Percentiles rank a stretch among this genome's conserved stretches.
phyloP scores from a whole-genome alignment of 1,140 invertebrate genomes.

The Calycopis cecrops region DNA sequence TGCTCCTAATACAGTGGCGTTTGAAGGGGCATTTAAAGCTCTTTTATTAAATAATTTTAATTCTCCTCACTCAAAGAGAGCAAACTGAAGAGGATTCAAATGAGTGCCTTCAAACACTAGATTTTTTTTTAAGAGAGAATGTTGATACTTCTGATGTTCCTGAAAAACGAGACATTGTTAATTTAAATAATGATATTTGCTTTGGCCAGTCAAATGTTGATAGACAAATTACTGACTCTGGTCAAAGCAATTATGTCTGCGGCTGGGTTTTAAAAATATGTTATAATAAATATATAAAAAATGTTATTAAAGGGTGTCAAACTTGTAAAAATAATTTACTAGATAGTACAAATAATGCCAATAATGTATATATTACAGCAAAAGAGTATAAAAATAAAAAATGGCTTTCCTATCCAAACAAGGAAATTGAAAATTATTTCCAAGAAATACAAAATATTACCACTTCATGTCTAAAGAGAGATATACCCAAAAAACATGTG shows the following conservation, averaged over 20 bases:
- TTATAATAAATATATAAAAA: conserved; percentile 17
- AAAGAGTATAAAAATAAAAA: conserved; percentile 29
- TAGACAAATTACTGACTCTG: conserved; percentile 15
- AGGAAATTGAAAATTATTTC: conserved; percentile 21
- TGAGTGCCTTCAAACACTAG: conserved; percentile 38
- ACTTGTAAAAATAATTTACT: conserved; percentile 16
- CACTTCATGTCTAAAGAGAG: conserved; percentile 21
- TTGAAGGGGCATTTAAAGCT: conserved; percentile 31
- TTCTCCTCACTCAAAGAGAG: conserved; percentile 17
- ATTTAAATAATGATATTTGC: conserved; percentile 4
- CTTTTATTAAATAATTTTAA: conserved; percentile 26
- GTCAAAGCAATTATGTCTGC: conserved; percentile 33
- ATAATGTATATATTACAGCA: conserved; percentile 21
- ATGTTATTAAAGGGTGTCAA: conserved; percentile 24
- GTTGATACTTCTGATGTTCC: conserved; percentile 7
- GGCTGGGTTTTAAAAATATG: conserved; percentile 33
- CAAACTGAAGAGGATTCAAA: conserved; percentile 29
- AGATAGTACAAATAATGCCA: conserved; percentile 9
- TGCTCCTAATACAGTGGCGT: conserved; percentile 20
- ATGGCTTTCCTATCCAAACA: conserved; percentile 27
- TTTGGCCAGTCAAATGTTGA: neutral
- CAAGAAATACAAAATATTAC: conserved; percentile 24
- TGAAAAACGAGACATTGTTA: conserved; percentile 8
- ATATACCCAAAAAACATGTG: too few species aligned
- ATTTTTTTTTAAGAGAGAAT: conserved; percentile 12